Evolutionary conservation across 2,888 invertebrate genomes (phyloP).

Genomic region (Ganaspis brasiliensis): DNA sequence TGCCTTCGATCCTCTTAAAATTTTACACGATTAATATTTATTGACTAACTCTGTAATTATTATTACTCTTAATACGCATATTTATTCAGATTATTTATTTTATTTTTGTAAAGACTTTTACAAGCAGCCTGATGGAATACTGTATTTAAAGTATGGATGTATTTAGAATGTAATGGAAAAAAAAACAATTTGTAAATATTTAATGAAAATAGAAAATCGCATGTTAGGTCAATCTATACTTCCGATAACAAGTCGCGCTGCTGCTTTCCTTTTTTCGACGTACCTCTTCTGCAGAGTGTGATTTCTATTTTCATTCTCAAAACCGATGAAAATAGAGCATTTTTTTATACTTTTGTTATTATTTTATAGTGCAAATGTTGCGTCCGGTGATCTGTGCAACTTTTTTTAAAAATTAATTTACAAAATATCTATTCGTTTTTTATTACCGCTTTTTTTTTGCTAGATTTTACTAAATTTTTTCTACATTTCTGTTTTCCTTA

Average conservation of each 20-base stretch:
- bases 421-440: not conserved
- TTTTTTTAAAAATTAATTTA: constrained; percentile 11
- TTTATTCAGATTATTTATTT: constrained; percentile 81
- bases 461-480: not conserved
- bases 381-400: constrained; percentile 32
- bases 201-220: constrained; percentile 58
- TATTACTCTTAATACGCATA: constrained; percentile 72
- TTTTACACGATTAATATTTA: constrained; percentile 74
- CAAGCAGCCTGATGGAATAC: constrained; percentile 58
- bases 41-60: constrained; percentile 75
- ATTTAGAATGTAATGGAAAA: constrained; percentile 62
- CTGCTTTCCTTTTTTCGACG: constrained; percentile 64
- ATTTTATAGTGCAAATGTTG: constrained; percentile 42
- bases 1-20: constrained; percentile 62
- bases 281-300: constrained; percentile 64
- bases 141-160: constrained; percentile 62
- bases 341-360: constrained; percentile 43
- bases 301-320: constrained; percentile 47
- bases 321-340: constrained; percentile 46
- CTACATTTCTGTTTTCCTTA: too few relatives aligned
- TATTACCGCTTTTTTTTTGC: constrained; percentile 11
- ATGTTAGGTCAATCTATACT: constrained; percentile 62
- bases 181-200: constrained; percentile 60
- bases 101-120: constrained; percentile 79
- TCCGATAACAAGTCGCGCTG: constrained; percentile 65